Evolutionary conservation across 2,888 invertebrate genomes (phyloP).

Genomic region (Petrolisthes manimaculis): DNA sequence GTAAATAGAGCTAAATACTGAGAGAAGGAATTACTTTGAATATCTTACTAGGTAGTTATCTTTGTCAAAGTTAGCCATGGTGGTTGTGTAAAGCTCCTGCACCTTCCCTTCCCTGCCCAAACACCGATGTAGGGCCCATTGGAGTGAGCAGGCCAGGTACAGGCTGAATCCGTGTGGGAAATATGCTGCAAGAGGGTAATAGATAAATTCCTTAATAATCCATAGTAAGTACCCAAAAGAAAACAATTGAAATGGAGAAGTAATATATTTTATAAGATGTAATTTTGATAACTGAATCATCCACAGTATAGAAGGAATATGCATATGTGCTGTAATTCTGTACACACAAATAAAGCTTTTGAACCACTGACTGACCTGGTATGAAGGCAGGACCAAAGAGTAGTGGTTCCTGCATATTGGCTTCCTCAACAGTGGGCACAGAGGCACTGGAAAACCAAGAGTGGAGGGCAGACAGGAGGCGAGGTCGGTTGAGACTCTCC

Average conservation of each 20-base stretch:
- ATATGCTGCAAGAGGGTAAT: slow-evolving; percentile 20
- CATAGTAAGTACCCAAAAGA: background rate
- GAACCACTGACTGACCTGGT: slow-evolving; percentile 30
- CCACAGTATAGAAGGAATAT: background rate
- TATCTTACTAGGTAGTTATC: slow-evolving; percentile 31
- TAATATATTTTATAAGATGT: background rate
- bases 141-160: slow-evolving; percentile 29
- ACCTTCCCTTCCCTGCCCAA: background rate
- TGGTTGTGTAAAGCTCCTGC: background rate
- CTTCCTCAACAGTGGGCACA: slow-evolving; percentile 76
- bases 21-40: background rate
- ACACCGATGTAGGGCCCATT: slow-evolving; percentile 26
- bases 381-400: slow-evolving; percentile 71
- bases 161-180: slow-evolving; percentile 43
- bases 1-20: background rate
- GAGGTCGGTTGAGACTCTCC: slow-evolving; percentile 83
- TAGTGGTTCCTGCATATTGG: slow-evolving; percentile 82
- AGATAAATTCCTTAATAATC: background rate
- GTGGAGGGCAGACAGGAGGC: slow-evolving; percentile 80
- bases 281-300: background rate
- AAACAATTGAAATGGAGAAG: background rate
- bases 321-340: background rate
- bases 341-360: slow-evolving; percentile 21
- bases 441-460: slow-evolving; percentile 77
- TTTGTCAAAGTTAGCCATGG: slow-evolving; percentile 10